These are phyloP conservation scores for Drosophila demipolita DNA, from an alignment of 2,888 invertebrate genomes.

Conservation along the genomic window DNA sequence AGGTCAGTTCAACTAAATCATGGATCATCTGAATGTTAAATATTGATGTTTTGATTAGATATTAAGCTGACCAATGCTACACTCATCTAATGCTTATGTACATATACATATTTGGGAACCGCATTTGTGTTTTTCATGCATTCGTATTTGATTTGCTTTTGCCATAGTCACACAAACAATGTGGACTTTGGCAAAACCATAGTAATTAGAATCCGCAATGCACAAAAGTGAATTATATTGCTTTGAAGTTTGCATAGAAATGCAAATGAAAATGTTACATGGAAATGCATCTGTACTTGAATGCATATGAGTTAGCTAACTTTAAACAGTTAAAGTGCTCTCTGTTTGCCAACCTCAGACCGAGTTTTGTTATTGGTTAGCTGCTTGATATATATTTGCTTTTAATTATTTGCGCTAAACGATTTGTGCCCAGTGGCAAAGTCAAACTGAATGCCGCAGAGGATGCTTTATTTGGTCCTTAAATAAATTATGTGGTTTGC, in stretches of 20 bases:
- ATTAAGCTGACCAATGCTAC: conserved; percentile 52
- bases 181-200: conserved; percentile 23
- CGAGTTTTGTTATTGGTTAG: conserved; percentile 38
- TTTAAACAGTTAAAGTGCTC: conserved; percentile 45
- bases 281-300: neutral
- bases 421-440: conserved; percentile 45
- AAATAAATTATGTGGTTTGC: conserved; percentile 67
- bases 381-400: conserved; percentile 61
- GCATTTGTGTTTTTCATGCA: conserved; percentile 2
- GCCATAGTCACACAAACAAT: conserved; percentile 1
- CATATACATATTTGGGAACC: neutral
- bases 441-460: conserved; percentile 14
- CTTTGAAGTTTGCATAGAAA: conserved; percentile 57
- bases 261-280: conserved; percentile 9
- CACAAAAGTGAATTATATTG: conserved; percentile 49
- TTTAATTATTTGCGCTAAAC: conserved; percentile 70
- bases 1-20: conserved; percentile 40
- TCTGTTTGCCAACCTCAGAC: conserved; percentile 38
- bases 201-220: conserved; percentile 59
- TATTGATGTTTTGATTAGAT: conserved; percentile 72
- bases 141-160: conserved; percentile 20
- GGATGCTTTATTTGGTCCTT: conserved; percentile 65
- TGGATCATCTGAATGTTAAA: conserved; percentile 41
- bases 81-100: conserved; percentile 39
- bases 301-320: neutral